Evolutionary conservation across 1,140 invertebrate species (phyloP), one percentile per base, ranked within the genome.

Genomic region (Stegodyphus mimosarum): DNA sequence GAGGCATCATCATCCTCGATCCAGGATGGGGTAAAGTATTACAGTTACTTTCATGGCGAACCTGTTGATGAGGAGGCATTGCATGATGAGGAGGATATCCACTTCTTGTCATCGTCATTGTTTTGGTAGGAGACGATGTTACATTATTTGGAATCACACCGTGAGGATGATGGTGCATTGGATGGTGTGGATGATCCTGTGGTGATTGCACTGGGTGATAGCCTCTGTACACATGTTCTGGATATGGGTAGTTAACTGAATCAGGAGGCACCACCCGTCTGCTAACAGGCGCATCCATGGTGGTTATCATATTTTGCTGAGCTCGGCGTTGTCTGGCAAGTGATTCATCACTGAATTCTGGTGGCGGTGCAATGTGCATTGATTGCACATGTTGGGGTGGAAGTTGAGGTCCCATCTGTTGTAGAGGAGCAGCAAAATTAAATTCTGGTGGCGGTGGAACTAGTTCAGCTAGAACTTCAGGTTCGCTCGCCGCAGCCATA

Each of bases 401-500:
- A 7, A 69, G 76, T 9, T 78, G 64, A 9, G 71, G 66, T 13
- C 51, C 73, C 64, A 69, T 52, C 11, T 17, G 18, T n/a, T 63
- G 72, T 2, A 10, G 50, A 66, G 17, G 52, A 13, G 13, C 66
- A 7, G 87, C 69, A 64, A 78, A 84, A 55, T 84, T 87, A 74
- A 89, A 89, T 79, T 88, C 88, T 1, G 88, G 88, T 10, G 88
- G 88, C 1, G 88, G 88, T 49, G 88, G 88, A 66, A 89, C 88
- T 6, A 89, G 73, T 79, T 89, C 88, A 10, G 86, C 48, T 18
- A 87, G 66, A 11, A 87, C 86, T 77, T 88, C 88, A 33, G 88
- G 87, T 74, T 88, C 88, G 72, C 83, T 88, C 11, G 87, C 88
- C 13, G 88, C 87, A 18, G 88, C 87, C 75, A 87, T 71, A 11